Base-by-base conservation (phyloP, 1,140 invertebrate species). In the Neodiprion pinetum region DNA sequence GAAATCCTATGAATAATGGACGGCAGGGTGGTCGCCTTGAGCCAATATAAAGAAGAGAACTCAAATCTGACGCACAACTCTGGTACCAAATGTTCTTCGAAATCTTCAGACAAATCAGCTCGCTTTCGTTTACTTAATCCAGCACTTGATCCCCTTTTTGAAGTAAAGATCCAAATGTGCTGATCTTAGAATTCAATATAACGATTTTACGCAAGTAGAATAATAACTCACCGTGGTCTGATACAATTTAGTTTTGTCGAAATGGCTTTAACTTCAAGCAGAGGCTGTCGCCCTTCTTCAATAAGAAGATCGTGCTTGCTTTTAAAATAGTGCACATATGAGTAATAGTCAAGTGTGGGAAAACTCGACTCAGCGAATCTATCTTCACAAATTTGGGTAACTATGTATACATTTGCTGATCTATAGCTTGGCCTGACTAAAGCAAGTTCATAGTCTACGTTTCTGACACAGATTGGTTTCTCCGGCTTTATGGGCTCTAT, bases 251-350 rank as follows among this genome's bases (percentile, higher is more conserved):
- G 85, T 75, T 94, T 90, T 7, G 90, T 91, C 0, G 96, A 95
- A 8, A 97, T 92, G 67, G 94, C 92, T 85, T 96, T 95, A 0
- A 99, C 98, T 89, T 98, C 96, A 0, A 99, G 82, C 72, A 99
- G 84, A 11, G 95, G 95, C 83, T 98, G 96, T 1, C 90, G 86
- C 14, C 86, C 79, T 81, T 97, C 93, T 47, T 92, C 87, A 49
- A 98, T 92, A 3, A 83, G 81, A 1, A 94, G 83, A 12, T 92
- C 86, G 86, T 99, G 98, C 83, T 97, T 98, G 14, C 90, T 88
- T 2, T 89, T 83, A 82, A 95, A 99, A 82, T 99, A 99, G 40
- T 95, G 89, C 10, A 90, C 90, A 83, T 96, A 99, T 0, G 93
- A 93, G 14, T 87, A 84, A 81, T 92, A 96, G 0, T 92, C 81